Percentiles rank a stretch among this genome's conserved stretches.
Conservation (phyloP, 1,140 invertebrate species). For the Cotesia vestalis region DNA sequence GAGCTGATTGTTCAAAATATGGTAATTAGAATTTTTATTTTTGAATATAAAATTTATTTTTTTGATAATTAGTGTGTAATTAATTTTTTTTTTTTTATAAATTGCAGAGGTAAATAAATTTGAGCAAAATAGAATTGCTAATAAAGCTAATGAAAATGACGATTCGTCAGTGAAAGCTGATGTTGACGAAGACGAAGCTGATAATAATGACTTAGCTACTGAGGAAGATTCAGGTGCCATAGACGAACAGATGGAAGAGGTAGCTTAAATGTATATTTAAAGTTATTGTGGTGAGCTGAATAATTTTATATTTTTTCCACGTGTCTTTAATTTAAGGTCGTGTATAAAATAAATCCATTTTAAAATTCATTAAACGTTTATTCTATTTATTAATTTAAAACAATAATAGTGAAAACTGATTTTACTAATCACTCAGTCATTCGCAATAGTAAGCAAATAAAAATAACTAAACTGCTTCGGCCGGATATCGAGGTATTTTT, state of each 20-base stretch:
- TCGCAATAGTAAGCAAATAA: constrained; percentile 26
- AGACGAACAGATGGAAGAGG: constrained; percentile 12
- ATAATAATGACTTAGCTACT: neutral
- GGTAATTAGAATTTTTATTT: constrained; percentile 62
- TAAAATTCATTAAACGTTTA: constrained; percentile 16
- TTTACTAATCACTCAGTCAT: constrained; percentile 12
- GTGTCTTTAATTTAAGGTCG: constrained; percentile 10
- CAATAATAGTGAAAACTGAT: neutral
- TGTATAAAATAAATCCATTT: constrained; percentile 18
- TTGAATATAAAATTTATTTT: constrained; percentile 21
- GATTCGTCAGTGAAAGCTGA: constrained; percentile 2
- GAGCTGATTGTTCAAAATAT: constrained; percentile 83
- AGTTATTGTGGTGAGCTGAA: neutral
- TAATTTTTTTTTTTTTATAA: constrained; percentile 24
- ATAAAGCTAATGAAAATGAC: constrained; percentile 39
- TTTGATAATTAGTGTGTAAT: constrained; percentile 18
- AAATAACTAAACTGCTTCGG: constrained; percentile 46
- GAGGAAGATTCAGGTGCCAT: constrained; percentile 32
- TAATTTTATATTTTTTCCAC: constrained; percentile 20
- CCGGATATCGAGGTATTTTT: constrained; percentile 51
- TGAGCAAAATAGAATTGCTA: constrained; percentile 52
- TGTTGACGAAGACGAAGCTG: constrained; percentile 21
- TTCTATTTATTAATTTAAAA: constrained; percentile 16
- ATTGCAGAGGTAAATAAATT: constrained; percentile 62
- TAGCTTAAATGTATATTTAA: neutral